These are phyloP conservation scores for Greenwoodochromis staneri DNA, from an alignment of 2,113 vertebrate species.

Conservation along the genomic window DNA sequence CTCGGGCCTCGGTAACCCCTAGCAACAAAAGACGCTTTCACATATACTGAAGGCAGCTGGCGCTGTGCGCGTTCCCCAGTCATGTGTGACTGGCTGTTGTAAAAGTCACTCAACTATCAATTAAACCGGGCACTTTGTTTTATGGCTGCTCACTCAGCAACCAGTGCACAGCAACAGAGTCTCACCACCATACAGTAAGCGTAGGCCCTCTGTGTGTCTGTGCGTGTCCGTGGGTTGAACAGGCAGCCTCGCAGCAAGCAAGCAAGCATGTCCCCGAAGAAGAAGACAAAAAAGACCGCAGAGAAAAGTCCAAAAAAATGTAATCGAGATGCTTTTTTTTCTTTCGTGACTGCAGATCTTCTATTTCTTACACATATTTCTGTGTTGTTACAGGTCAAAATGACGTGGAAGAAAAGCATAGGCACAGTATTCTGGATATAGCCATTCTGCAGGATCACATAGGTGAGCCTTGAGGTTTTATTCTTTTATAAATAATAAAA, in stretches of 20 bases:
- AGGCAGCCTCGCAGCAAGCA: background rate
- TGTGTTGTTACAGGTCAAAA: slow-evolving; percentile 35
- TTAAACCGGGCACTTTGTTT: background rate
- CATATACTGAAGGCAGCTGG: background rate
- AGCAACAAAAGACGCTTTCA: slow-evolving; percentile 37
- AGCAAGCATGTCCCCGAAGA: slow-evolving; percentile 66
- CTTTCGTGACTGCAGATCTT: background rate
- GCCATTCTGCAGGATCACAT: slow-evolving; percentile 64
- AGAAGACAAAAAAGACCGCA: slow-evolving; percentile 42
- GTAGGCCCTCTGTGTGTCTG: background rate
- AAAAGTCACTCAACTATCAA: slow-evolving; percentile 25
- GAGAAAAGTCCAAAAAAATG: slow-evolving; percentile 36
- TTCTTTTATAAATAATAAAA: background rate
- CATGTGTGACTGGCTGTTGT: slow-evolving; percentile 20
- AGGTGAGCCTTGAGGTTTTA: slow-evolving; percentile 53
- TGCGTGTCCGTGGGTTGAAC: background rate
- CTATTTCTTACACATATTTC: background rate
- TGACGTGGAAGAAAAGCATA: slow-evolving; percentile 53
- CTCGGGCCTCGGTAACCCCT: background rate
- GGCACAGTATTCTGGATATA: slow-evolving; percentile 57
- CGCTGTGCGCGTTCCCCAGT: background rate
- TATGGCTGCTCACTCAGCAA: slow-evolving; percentile 29
- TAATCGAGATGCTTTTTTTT: background rate
- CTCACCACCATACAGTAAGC: background rate
- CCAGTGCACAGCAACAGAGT: slow-evolving; percentile 10